These are phyloP conservation scores for Venusia cambrica DNA, from an alignment of 2,888 invertebrate species.

Conservation along the genomic window DNA sequence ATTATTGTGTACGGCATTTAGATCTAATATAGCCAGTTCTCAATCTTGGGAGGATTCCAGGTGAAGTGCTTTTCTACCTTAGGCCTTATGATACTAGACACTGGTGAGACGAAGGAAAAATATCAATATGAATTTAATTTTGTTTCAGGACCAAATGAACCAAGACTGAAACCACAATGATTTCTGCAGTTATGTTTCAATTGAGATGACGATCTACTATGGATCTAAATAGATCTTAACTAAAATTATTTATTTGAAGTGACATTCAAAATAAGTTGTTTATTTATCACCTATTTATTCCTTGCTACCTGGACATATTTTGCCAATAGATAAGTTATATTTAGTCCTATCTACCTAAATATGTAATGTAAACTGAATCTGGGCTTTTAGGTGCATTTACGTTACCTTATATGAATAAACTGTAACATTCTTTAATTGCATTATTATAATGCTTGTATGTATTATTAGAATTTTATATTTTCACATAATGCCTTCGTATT, in stretches of 20 bases:
- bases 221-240: conserved; percentile 38
- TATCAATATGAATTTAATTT: too few relatives aligned
- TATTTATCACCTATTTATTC: conserved; percentile 22
- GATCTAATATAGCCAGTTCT: too few relatives aligned
- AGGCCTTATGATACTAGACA: too few relatives aligned
- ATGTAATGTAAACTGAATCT: conserved; percentile 1
- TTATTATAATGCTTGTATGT: conserved; percentile 6
- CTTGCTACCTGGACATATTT: conserved; percentile 14
- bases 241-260: conserved; percentile 51
- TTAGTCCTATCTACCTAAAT: conserved; percentile 1
- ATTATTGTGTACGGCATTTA: too few relatives aligned
- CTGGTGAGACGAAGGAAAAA: too few relatives aligned
- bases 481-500: conserved; percentile 13
- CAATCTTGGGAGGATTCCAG: too few relatives aligned
- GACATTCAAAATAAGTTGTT: conserved; percentile 33
- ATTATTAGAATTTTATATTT: conserved; percentile 3
- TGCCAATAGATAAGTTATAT: conserved; percentile 12
- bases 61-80: too few relatives aligned
- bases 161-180: conserved; percentile 73
- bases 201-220: conserved; percentile 38
- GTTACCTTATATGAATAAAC: conserved; percentile 5
- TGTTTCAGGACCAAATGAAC: conserved; percentile 59
- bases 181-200: conserved; percentile 48
- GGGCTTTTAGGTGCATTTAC: conserved; percentile 13
- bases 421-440: conserved; percentile 5